phyloP scores from a whole-genome alignment of 2,797 vertebrate species.

The Picus viridis region DNA sequence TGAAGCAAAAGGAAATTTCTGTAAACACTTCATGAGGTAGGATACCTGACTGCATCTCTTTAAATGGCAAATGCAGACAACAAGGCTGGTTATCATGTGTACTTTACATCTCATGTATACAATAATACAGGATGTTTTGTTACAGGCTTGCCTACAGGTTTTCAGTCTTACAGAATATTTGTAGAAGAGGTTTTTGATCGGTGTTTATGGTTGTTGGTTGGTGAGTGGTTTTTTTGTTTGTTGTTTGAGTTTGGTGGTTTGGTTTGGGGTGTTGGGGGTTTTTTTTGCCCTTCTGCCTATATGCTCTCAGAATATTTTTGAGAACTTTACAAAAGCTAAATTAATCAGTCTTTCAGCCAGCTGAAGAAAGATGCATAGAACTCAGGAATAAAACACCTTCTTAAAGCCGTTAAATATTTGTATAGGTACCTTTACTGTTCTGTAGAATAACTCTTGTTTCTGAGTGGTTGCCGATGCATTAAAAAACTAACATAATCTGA shows the following conservation, averaged over 20 bases:
- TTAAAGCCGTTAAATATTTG: neutral
- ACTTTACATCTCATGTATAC: neutral
- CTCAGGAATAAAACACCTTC: neutral
- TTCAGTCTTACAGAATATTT: neutral
- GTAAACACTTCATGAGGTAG: neutral
- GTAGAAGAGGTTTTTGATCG: neutral
- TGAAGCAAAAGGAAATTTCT: neutral
- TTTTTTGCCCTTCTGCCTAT: rapidly evolving
- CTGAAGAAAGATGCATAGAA: neutral
- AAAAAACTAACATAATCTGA: neutral
- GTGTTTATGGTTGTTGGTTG: no score
- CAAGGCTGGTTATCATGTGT: neutral
- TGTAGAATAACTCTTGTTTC: neutral
- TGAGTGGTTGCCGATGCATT: neutral
- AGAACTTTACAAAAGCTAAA: neutral
- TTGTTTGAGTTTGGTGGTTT: no score
- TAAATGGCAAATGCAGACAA: neutral
- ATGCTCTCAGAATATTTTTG: neutral
- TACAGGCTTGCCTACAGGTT: neutral
- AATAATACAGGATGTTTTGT: neutral
- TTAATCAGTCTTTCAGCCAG: neutral
- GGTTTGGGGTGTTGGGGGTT: neutral
- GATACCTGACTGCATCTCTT: neutral
- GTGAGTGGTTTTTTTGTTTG: no score
- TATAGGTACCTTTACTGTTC: neutral